These are phyloP conservation scores for Lepidocolaptes lacrymiger DNA, from an alignment of 2,797 vertebrate species.

Conservation along the genomic window DNA sequence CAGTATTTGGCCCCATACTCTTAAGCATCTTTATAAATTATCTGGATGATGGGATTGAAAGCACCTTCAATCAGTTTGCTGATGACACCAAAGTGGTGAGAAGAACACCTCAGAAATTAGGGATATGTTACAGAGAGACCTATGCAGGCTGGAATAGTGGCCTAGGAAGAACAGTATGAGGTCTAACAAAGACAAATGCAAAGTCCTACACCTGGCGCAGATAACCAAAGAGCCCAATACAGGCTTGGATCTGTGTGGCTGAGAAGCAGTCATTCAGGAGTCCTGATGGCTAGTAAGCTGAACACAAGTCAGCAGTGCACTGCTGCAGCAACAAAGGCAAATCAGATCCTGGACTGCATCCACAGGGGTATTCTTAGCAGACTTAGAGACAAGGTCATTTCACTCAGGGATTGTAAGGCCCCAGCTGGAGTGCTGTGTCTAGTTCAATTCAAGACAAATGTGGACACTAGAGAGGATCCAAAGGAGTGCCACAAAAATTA, in stretches of 20 bases:
- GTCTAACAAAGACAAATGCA: not conserved
- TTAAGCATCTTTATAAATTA: not conserved
- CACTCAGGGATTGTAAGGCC: not conserved
- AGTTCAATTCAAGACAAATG: not conserved
- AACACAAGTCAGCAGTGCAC: not conserved
- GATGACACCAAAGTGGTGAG: not conserved
- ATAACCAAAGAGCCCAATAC: not conserved
- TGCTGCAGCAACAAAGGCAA: not conserved
- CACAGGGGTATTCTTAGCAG: not conserved
- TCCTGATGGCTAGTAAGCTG: not conserved
- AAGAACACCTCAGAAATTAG: not conserved
- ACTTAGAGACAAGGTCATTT: not conserved
- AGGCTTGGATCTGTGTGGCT: not conserved
- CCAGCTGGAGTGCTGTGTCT: not conserved
- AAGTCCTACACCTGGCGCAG: not conserved
- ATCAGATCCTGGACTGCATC: not conserved
- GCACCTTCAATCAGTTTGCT: not conserved
- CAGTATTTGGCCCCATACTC: not conserved
- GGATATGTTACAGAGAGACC: not conserved
- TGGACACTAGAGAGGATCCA: not conserved
- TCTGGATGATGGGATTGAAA: not conserved
- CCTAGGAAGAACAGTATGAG: not conserved
- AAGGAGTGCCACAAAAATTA: not conserved
- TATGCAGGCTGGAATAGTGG: not conserved
- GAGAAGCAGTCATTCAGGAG: not conserved